phyloP scores from a whole-genome alignment of 64 coral and sea anemone genomes.

The Montipora foliosa region DNA sequence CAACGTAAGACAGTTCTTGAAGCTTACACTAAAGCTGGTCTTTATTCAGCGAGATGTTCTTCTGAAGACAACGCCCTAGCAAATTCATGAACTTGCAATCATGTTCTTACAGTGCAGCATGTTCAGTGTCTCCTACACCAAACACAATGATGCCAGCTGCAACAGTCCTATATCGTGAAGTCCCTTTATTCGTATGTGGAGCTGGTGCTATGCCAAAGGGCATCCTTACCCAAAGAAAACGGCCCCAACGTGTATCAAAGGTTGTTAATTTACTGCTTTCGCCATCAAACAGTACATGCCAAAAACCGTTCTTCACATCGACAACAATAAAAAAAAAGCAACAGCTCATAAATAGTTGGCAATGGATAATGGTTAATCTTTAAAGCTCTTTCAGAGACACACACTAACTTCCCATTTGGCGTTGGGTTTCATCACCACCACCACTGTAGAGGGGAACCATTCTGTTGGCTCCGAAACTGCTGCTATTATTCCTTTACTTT shows the following conservation, averaged over 20 bases:
- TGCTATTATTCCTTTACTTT: background rate
- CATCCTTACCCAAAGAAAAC: background rate
- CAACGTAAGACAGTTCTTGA: constrained; percentile 10
- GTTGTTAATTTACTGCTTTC: constrained; percentile 23
- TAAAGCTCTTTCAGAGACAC: constrained; percentile 53
- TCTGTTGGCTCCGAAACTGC: constrained; percentile 46
- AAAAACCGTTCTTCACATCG: constrained; percentile 60
- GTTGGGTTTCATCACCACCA: background rate
- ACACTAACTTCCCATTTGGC: constrained; percentile 22
- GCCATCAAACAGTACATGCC: constrained; percentile 59
- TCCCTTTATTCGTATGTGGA: constrained; percentile 31
- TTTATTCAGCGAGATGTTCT: constrained; percentile 10
- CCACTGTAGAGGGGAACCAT: background rate
- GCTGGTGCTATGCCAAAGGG: constrained; percentile 59
- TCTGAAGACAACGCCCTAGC: background rate
- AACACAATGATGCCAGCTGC: constrained; percentile 38
- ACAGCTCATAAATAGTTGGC: constrained; percentile 11
- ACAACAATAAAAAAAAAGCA: constrained; percentile 18
- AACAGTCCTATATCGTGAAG: background rate
- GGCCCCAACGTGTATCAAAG: constrained; percentile 46
- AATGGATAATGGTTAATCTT: constrained; percentile 65
- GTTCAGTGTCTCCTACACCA: constrained; percentile 42
- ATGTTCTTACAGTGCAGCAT: constrained; percentile 47
- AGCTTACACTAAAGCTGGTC: constrained; percentile 24
- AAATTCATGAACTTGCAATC: constrained; percentile 21